phyloP scores from a whole-genome alignment of 2,888 invertebrate genomes.

The Oasisia sp. region DNA sequence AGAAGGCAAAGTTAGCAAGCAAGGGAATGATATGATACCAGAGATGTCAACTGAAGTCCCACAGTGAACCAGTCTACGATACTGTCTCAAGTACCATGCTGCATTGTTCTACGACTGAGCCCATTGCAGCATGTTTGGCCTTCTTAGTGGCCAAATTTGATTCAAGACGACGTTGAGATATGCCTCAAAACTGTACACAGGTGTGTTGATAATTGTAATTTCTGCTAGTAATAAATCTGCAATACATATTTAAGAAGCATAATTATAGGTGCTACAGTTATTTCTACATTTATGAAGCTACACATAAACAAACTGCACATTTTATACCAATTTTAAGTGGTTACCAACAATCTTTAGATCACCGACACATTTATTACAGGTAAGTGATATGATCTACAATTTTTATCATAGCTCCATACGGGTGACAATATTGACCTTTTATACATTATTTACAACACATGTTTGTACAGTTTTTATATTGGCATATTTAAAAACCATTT shows the following conservation, averaged over 20 bases:
- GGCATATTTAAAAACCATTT: neutral
- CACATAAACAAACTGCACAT: neutral
- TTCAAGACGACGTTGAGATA: neutral
- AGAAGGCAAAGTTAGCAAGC: constrained; percentile 47
- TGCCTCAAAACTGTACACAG: neutral
- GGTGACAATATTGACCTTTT: neutral
- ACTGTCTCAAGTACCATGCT: neutral
- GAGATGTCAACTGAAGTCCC: neutral
- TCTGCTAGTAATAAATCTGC: neutral
- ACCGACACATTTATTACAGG: neutral
- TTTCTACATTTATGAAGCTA: neutral
- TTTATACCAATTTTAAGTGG: neutral
- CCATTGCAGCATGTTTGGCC: neutral
- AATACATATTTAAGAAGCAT: neutral
- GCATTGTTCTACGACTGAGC: neutral
- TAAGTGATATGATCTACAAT: too few relatives aligned
- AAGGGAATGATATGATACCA: constrained; percentile 42
- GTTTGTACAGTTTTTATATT: neutral
- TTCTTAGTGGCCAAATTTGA: neutral
- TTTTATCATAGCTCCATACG: neutral
- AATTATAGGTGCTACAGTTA: neutral
- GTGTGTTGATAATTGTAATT: neutral
- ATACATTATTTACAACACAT: neutral
- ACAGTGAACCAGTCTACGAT: neutral
- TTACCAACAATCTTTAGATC: neutral